Conservation (phyloP, 1,140 invertebrate species). For the Ericerus pela region DNA sequence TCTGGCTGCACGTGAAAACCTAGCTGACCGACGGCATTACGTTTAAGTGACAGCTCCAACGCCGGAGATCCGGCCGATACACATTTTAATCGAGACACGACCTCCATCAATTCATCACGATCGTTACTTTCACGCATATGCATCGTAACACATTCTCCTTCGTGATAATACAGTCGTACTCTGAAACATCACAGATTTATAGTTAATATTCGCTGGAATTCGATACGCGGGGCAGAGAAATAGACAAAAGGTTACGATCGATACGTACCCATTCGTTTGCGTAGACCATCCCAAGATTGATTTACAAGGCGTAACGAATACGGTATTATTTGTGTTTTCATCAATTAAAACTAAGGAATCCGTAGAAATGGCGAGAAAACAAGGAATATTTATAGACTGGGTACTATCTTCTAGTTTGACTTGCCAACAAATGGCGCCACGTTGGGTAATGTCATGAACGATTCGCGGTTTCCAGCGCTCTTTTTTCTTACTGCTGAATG, state of each 20-base stretch:
- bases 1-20: slow-evolving; percentile 94
- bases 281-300: slow-evolving; percentile 70
- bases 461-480: slow-evolving; percentile 46
- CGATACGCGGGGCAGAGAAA: not conserved
- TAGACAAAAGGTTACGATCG: not conserved
- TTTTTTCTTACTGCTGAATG: slow-evolving; percentile 57
- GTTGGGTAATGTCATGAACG: slow-evolving; percentile 46
- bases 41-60: slow-evolving; percentile 53
- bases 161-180: slow-evolving; percentile 54
- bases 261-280: slow-evolving; percentile 40
- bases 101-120: slow-evolving; percentile 62
- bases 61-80: slow-evolving; percentile 59
- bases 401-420: slow-evolving; percentile 55
- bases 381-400: slow-evolving; percentile 51
- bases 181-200: slow-evolving; percentile 29
- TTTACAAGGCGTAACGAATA: slow-evolving; percentile 72
- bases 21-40: slow-evolving; percentile 70
- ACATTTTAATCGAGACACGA: slow-evolving; percentile 49
- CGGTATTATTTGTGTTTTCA: slow-evolving; percentile 60
- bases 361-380: slow-evolving; percentile 71
- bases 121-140: slow-evolving; percentile 48
- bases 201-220: no score
- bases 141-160: slow-evolving; percentile 70
- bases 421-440: slow-evolving; percentile 64
- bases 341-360: slow-evolving; percentile 80